Base-by-base conservation (phyloP, 1,140 invertebrate species). In the Goniozus legneri region DNA sequence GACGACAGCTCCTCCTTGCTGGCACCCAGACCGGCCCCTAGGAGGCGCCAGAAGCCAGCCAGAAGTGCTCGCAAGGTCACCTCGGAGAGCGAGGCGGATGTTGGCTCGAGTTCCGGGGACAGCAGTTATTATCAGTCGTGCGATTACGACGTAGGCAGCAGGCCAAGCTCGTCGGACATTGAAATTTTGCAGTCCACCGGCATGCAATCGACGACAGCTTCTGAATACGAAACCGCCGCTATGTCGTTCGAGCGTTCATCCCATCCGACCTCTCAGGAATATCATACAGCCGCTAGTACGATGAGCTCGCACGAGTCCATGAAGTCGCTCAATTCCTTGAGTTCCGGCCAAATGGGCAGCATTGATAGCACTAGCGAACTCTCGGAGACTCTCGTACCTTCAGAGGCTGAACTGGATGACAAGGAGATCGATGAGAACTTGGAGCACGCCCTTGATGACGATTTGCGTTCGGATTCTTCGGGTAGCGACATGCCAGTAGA, bases 91-190 rank as follows among this genome's bases (percentile, higher is more conserved):
- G 74, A 76, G 24, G 59, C 62, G 16, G 88, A 91, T 71, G 72
- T 82, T 16, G 88, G 85, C 69, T 92, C 90, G 0, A 92, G 90
- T 75, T 92, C 91, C n/a, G 82, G 89, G 35, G 90, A 91, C 57
- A 93, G 90, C 67, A 93, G 90, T 67, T 86, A 88, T 57, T 93
- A 92, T 68, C 89, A 91, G 48, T 92, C 90, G 42, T 91, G 89
- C 69, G 91, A 92, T 60, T 85, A 87, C 60, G 84, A 86, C 22
- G 83, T 87, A 45, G 83, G 79, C 38, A 80, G 76, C 13, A 79
- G 92, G 60, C 91, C 91, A 1, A 82, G 87, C 44, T 94, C 91
- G 2, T 92, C 90, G 0, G 91, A 94, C 69, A 73, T 93, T n/a
- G 91, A 94, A 62, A 84, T 84, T 4, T 68, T 75, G 2, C 71